Conservation (phyloP, 2,113 vertebrate species). For the Scomber colias region DNA sequence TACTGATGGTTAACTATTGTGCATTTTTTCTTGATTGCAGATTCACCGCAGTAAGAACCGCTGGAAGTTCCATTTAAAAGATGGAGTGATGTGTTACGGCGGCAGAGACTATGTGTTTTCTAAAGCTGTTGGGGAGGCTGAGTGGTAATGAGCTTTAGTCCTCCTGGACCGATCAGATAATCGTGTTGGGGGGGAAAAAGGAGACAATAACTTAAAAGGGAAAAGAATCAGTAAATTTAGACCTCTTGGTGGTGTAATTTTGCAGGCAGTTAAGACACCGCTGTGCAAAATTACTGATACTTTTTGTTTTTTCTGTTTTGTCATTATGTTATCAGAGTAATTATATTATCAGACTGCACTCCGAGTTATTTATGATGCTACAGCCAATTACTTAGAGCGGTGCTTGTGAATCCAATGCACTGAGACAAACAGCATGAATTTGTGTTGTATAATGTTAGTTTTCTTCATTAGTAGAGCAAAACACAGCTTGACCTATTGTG, state of each 20-base stretch:
- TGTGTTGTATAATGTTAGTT: slow-evolving; percentile 53
- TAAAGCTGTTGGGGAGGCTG: slow-evolving; percentile 95
- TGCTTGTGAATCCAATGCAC: slow-evolving; percentile 33
- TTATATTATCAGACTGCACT: slow-evolving; percentile 50
- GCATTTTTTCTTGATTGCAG: slow-evolving; percentile 73
- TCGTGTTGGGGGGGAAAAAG: background rate
- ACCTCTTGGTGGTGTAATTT: slow-evolving; percentile 45
- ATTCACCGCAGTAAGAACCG: slow-evolving; percentile 98
- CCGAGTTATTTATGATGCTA: slow-evolving; percentile 23
- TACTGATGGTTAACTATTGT: background rate
- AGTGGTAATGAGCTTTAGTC: slow-evolving; percentile 89
- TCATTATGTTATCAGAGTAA: slow-evolving; percentile 1
- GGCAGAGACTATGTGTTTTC: slow-evolving; percentile 97
- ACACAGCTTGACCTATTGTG: slow-evolving; percentile 17
- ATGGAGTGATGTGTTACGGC: slow-evolving; percentile 94
- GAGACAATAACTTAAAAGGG: slow-evolving; percentile 32
- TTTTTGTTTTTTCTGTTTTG: slow-evolving; percentile 15
- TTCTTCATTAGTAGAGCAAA: slow-evolving; percentile 23
- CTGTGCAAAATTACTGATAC: slow-evolving; percentile 17
- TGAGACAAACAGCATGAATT: slow-evolving; percentile 47
- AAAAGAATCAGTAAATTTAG: slow-evolving; percentile 8
- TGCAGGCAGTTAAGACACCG: slow-evolving; percentile 16
- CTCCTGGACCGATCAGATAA: slow-evolving; percentile 30
- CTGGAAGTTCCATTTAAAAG: slow-evolving; percentile 98
- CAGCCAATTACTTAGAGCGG: background rate